Conservation (phyloP, 2,797 vertebrate genomes). For the Bradypodion ventrale region DNA sequence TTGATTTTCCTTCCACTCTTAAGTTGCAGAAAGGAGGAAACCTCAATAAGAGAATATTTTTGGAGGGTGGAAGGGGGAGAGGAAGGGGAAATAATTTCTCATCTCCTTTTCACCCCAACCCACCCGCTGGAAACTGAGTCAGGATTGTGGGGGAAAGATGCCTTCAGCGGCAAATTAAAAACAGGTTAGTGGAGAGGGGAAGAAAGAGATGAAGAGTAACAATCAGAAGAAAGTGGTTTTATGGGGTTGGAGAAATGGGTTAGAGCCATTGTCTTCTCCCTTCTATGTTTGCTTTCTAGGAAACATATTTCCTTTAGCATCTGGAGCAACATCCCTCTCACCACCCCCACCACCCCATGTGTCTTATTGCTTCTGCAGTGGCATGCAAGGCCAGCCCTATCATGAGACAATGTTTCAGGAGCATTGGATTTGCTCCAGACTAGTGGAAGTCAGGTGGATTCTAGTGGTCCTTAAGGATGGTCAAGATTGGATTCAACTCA, state of each 20-base stretch:
- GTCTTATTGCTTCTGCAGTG: not conserved
- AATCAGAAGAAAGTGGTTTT: slow-evolving; percentile 48
- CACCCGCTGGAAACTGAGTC: slow-evolving; percentile 50
- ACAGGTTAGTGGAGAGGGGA: slow-evolving; percentile 72
- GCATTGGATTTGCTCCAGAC: too few species aligned
- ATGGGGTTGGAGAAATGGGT: slow-evolving; percentile 25
- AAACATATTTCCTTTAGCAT: slow-evolving; percentile 17
- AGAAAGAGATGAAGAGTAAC: slow-evolving; percentile 58
- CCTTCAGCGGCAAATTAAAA: slow-evolving; percentile 77
- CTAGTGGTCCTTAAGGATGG: too few species aligned
- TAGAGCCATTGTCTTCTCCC: slow-evolving; percentile 19
- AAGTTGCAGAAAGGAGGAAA: slow-evolving; percentile 64
- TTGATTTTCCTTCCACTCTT: slow-evolving; percentile 64
- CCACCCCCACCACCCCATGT: not conserved
- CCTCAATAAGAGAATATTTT: slow-evolving; percentile 61
- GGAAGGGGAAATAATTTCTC: slow-evolving; percentile 12
- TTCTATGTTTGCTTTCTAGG: slow-evolving; percentile 56
- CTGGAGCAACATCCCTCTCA: too few species aligned
- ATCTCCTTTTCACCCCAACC: not conserved
- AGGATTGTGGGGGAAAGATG: slow-evolving; percentile 73
- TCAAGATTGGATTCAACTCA: too few species aligned
- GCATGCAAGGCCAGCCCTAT: not conserved
- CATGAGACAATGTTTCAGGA: not conserved
- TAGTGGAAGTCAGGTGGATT: too few species aligned
- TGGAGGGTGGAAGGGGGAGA: slow-evolving; percentile 9